phyloP scores from a whole-genome alignment of 1,140 invertebrate genomes.

The Drosophila serrata region DNA sequence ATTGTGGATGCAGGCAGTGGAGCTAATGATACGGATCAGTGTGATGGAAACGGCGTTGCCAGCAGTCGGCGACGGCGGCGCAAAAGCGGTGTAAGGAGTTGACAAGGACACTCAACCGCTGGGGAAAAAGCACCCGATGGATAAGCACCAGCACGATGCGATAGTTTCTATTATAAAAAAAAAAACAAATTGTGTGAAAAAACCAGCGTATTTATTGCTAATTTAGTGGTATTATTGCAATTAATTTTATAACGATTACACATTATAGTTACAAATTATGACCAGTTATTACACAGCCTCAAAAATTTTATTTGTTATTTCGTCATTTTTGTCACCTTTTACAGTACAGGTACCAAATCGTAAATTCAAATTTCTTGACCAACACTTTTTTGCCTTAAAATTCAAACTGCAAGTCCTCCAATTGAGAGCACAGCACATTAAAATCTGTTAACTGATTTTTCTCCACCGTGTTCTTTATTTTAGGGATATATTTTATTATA shows the following conservation, averaged over 20 bases:
- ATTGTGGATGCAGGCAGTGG: not conserved
- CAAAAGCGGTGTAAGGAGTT: constrained; percentile 4
- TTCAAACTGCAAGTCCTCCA: too few species aligned
- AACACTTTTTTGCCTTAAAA: too few species aligned
- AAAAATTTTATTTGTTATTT: not conserved
- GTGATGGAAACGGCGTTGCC: not conserved
- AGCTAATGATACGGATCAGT: not conserved
- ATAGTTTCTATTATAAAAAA: not conserved
- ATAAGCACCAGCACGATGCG: not conserved
- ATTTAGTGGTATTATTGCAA: not conserved
- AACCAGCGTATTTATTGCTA: not conserved
- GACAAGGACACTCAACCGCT: constrained; percentile 19
- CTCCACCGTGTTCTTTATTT: too few species aligned
- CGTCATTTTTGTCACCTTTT: not conserved
- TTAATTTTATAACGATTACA: not conserved
- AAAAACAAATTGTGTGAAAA: not conserved
- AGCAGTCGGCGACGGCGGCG: not conserved
- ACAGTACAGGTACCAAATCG: not conserved
- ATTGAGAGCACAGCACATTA: too few species aligned
- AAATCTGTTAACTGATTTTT: too few species aligned
- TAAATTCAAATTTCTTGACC: too few species aligned
- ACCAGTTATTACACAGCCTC: not conserved
- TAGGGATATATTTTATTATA: too few species aligned
- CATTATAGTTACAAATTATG: not conserved
- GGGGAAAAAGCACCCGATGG: not conserved